Base-by-base conservation (phyloP, 2,888 invertebrate species). In the Cheilosia vernalis region DNA sequence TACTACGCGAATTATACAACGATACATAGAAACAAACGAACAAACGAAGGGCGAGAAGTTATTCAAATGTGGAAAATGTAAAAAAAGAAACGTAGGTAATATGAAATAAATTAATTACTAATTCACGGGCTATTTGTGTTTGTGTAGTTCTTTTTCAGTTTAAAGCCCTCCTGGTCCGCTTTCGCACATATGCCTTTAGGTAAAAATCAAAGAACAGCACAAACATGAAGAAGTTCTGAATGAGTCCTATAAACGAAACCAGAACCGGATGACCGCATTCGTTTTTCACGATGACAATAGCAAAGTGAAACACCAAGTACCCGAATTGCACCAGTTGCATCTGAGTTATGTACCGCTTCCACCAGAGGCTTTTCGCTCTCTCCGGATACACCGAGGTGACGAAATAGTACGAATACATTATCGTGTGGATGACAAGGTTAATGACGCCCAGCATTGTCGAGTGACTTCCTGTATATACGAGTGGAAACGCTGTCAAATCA, bases 361-460 rank as follows among this genome's bases (percentile, higher is more conserved):
- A 96, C 96, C 96, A 96, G 0, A 95, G 90, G 67, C 95, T 95
- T 78, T 95, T 93, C 87, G 95, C 95, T 89, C 95, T 94, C 56
- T 94, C 93, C 0, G 96, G 96, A 53, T 95, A 93, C 76, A 95
- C 92, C 0, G 97, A 96, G 0, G 96, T 94, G 83, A 96, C 89
- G 13, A 97, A 93, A 90, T 98, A 98, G 90, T 98, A 96, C 0
- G 93, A 92, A 90, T 98, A 98, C 97, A 98, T 98, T 24, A 97
- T 91, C 1, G 94, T 91, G 89, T 98, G 98, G 0, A 98, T 96
- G 78, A 96, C 94, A 0, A 94, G 93, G 90, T 98, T 98, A 72
- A 97, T 91, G 4, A 95, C 90, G 1, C 96, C 96, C 64, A 96
- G 92, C 89, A 95, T 93, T 4, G 95, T 94, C 2, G 94, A 94